These are phyloP conservation scores for Unio pictorum DNA, from an alignment of 2,888 invertebrate species.

Conservation along the genomic window DNA sequence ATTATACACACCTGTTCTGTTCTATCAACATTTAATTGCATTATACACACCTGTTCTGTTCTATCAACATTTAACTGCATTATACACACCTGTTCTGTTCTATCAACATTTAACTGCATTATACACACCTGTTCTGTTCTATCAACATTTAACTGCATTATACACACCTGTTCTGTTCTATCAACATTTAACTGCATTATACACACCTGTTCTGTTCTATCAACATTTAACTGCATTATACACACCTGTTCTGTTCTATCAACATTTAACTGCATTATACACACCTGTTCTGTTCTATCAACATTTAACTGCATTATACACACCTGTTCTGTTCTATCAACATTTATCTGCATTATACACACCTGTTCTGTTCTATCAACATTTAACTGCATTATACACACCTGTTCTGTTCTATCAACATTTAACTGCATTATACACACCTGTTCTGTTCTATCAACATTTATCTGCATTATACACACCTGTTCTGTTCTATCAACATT, in stretches of 20 bases:
- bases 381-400: constrained; percentile 43
- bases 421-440: constrained; percentile 61
- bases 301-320: constrained; percentile 59
- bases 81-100: constrained; percentile 78
- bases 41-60: constrained; percentile 78
- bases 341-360: constrained; percentile 54
- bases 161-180: constrained; percentile 80
- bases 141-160: constrained; percentile 75
- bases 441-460: constrained; percentile 82
- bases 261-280: constrained; percentile 72
- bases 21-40: constrained; percentile 77
- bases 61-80: constrained; percentile 80
- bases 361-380: constrained; percentile 80
- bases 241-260: constrained; percentile 80
- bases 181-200: constrained; percentile 73
- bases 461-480: constrained; percentile 76
- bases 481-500: constrained; percentile 82
- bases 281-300: constrained; percentile 83
- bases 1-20: constrained; percentile 77
- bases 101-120: constrained; percentile 75
- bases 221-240: constrained; percentile 72
- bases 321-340: constrained; percentile 83
- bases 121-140: constrained; percentile 78
- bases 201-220: constrained; percentile 80
- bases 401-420: constrained; percentile 84